Evolutionary conservation across 2,888 invertebrate genomes (phyloP).

Genomic region (Dilophus febrilis): DNA sequence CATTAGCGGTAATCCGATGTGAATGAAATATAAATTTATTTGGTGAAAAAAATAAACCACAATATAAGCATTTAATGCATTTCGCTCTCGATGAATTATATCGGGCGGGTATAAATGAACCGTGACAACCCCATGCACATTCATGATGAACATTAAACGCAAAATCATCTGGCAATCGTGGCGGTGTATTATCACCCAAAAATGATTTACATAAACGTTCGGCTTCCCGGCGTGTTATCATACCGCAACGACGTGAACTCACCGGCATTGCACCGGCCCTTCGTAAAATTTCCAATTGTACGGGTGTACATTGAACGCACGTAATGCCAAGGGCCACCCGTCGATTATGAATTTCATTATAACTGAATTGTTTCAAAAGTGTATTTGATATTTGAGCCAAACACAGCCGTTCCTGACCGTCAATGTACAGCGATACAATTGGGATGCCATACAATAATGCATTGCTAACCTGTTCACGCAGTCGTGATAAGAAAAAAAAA

Average conservation of each 20-base stretch:
- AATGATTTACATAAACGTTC: slow-evolving; percentile 94
- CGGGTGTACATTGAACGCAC: slow-evolving; percentile 74
- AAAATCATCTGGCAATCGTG: slow-evolving; percentile 84
- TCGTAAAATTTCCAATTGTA: slow-evolving; percentile 83
- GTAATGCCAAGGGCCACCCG: slow-evolving; percentile 80
- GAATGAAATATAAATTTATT: slow-evolving; percentile 99
- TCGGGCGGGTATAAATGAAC: slow-evolving; percentile 75
- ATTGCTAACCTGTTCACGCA: slow-evolving; percentile 71
- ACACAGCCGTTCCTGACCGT: slow-evolving; percentile 79
- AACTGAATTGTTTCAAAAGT: slow-evolving; percentile 84
- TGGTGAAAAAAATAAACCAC: slow-evolving; percentile 92
- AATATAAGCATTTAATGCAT: slow-evolving; percentile 87
- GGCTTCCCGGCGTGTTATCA: slow-evolving; percentile 85
- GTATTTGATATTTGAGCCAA: slow-evolving; percentile 95
- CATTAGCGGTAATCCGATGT: slow-evolving; percentile 65
- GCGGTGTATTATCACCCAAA: slow-evolving; percentile 77
- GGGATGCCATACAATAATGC: slow-evolving; percentile 83
- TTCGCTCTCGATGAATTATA: slow-evolving; percentile 91
- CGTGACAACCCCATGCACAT: slow-evolving; percentile 91
- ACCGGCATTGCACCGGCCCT: slow-evolving; percentile 92
- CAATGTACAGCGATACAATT: slow-evolving; percentile 86
- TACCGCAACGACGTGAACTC: slow-evolving; percentile 79
- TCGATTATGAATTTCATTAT: slow-evolving; percentile 95
- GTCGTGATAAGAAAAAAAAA: too few species aligned
- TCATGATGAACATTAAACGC: slow-evolving; percentile 85